Base-by-base conservation (phyloP, 2,888 invertebrate genomes). In the Drosophila algonquin region DNA sequence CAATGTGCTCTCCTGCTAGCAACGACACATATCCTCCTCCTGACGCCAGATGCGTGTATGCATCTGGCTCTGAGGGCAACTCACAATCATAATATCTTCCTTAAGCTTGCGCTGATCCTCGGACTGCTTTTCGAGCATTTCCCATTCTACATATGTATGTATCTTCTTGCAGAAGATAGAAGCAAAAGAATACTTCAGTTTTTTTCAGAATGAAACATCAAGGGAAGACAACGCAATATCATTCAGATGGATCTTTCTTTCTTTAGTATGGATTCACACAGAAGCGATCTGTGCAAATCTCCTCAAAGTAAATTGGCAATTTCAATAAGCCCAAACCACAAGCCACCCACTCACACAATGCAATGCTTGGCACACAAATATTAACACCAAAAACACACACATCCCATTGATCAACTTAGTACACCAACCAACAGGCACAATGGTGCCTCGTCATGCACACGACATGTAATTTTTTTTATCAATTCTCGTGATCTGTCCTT, bases 1-100 rank as follows among this genome's bases (percentile, higher is more conserved):
- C 72, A 97, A 93, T 79, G 95, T 96, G 92, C 97, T 97, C 93
- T 97, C 97, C 92, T 97, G 96, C 90, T 97, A 97, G 18, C 97
- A 93, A 79, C 97, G 94, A 58, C 96, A 94, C 91, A 97, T 93
- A 91, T 97, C 97, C 91, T 97, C 97, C 90, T 97, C 97, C 92
- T 96, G 96, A 58, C 94, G 94, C 69, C 95, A 93, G 94, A 97
- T 96, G 76, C 96, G 94, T 82, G 94, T 93, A 77, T 95, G 94
- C 93, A 97, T 95, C 91, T 96, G 96, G 90, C 95, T 95, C 90
- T 96, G 95, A 87, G 96, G 95, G 9, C 96, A 94, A 83, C 88
- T 93, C 90, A 95, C 93, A 81, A 94, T 93, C 90, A 95, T 93
- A 81, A 94, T 93, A 79, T 93, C 94, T 89, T 96, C 96, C 87